Evolutionary conservation across 2,113 vertebrate species (phyloP).

Genomic region (Sphaerodactylus townsendi): DNA sequence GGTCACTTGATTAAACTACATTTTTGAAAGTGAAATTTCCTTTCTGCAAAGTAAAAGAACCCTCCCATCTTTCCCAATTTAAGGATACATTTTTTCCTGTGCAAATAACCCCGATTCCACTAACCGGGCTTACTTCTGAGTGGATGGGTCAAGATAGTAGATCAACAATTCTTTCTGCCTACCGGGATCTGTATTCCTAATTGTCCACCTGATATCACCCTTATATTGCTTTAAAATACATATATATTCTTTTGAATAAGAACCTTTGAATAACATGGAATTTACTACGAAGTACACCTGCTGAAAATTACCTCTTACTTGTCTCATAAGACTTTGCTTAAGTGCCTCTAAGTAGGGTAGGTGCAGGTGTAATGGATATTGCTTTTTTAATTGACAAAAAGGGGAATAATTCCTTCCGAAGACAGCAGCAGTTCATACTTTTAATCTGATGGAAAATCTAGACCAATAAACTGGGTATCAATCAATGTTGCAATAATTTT

Average conservation of each 20-base stretch:
- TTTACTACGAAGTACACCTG: too few species aligned
- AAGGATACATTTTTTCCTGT: neutral
- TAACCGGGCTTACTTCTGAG: neutral
- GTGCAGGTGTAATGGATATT: too few species aligned
- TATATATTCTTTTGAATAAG: too few species aligned
- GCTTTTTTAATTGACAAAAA: neutral
- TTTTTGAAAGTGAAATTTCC: neutral
- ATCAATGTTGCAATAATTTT: neutral
- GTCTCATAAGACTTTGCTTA: too few species aligned
- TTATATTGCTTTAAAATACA: neutral
- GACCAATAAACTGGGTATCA: neutral
- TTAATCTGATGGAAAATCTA: too few species aligned
- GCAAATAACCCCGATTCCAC: neutral
- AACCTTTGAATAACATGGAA: too few species aligned
- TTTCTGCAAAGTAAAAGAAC: neutral
- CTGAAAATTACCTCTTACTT: too few species aligned
- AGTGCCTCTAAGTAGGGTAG: too few species aligned
- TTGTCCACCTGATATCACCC: neutral
- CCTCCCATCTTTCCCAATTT: neutral
- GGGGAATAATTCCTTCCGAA: neutral
- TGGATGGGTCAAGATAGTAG: neutral
- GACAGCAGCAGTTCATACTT: neutral
- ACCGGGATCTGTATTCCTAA: neutral
- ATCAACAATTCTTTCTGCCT: neutral
- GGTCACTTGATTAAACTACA: too few species aligned